A percentile compares a stretch with the other conserved stretches of the same genome.
These are phyloP conservation scores for Spheniscus humboldti DNA, from an alignment of 2,797 vertebrate genomes.

Conservation along the genomic window DNA sequence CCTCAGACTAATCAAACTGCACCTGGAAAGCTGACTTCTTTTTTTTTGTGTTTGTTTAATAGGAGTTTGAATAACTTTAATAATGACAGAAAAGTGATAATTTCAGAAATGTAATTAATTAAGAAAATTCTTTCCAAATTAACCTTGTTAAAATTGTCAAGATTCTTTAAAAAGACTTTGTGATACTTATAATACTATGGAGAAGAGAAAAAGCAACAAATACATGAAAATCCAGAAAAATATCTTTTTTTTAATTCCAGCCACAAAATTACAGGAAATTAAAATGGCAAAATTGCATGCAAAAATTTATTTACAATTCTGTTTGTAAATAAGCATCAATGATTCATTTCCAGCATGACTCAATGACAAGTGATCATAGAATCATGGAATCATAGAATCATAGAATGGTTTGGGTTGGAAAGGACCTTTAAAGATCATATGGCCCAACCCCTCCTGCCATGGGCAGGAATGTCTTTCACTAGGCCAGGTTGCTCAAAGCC, in stretches of 20 bases:
- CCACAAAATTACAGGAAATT: background rate
- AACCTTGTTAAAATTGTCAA: background rate
- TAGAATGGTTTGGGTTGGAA: background rate
- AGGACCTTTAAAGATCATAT: background rate
- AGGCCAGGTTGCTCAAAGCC: background rate
- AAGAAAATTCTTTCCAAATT: background rate
- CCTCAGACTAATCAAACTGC: background rate
- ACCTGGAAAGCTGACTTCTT: background rate
- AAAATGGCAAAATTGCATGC: background rate
- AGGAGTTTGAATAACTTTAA: background rate
- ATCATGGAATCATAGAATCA: background rate
- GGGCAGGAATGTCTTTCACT: background rate
- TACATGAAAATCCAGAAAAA: background rate
- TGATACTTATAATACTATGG: background rate
- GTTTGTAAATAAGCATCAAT: background rate
- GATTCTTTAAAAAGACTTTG: background rate
- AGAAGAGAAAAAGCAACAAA: background rate
- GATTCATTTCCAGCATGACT: background rate
- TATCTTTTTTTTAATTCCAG: background rate
- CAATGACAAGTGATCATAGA: background rate
- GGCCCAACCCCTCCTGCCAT: rapidly evolving
- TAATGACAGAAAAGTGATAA: background rate
- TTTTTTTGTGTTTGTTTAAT: background rate
- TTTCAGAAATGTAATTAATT: background rate
- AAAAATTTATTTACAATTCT: background rate